Base-by-base conservation (phyloP, 2,888 invertebrate genomes). In the Platycnemis pennipes region DNA sequence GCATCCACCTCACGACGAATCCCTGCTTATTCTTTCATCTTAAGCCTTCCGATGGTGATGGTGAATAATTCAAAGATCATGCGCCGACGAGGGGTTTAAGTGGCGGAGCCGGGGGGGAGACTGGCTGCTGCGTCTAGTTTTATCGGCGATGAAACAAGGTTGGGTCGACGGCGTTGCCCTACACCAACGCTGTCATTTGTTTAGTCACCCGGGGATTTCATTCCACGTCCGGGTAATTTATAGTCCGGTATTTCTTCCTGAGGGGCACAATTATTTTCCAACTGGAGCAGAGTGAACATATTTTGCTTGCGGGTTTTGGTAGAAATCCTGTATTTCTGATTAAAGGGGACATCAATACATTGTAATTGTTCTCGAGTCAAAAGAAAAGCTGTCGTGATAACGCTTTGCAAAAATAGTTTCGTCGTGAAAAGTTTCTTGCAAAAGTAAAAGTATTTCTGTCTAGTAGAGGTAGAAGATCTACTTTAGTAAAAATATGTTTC, bases 21-120 rank as follows among this genome's bases (percentile, higher is more conserved):
- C 77, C 77, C 77, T 37, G 77, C 77, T 77, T 77, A 77, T 77
- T 77, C 77, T 77, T 77, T 77, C 77, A 77, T 77, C 77, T 77
- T 77, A 77, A 77, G 77, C 77, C 77, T 77, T 77, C 77, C 31
- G 37, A 37, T 31, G 77, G 31, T 56, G 91, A 91, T 56, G 91
- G 91, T 91, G 91, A 91, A 91, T 91, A 63, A 91, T 91, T 91
- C 91, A 91, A 63, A 63, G 91, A 91, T 91, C 56, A 63, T 44
- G 91, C 89, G 63, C 26, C 63, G 22, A n/a, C 77, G 77, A 77
- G 37, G 77, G 77, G 77, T 77, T 77, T 77, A 77, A 77, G 77
- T 77, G 44, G 91, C 56, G 44, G 89, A 46, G 88, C 53, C 19
- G 88, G 31, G 3, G 37, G 8, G 49, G n/a, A 37, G 91, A 44